Percentiles rank a stretch among this genome's conserved stretches.
phyloP scores from a whole-genome alignment of 2,888 invertebrate genomes.

The Notodonta dromedarius region DNA sequence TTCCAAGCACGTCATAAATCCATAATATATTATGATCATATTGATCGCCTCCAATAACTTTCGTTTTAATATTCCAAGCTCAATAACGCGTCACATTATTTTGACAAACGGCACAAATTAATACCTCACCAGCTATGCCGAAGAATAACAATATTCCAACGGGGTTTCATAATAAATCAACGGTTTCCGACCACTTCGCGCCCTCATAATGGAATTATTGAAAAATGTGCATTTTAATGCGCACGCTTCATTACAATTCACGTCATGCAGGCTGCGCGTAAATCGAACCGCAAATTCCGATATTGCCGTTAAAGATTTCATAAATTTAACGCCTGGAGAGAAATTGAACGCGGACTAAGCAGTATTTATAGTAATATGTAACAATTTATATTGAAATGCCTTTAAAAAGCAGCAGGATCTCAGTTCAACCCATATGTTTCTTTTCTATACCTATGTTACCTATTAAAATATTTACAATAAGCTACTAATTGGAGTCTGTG shows the following conservation, averaged over 20 bases:
- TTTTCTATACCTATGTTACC: too few relatives aligned
- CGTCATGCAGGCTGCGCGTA: conserved; percentile 43
- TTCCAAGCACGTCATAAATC: neutral
- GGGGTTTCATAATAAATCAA: conserved; percentile 44
- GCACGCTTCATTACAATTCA: conserved; percentile 52
- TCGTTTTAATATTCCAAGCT: neutral
- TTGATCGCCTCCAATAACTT: conserved; percentile 1
- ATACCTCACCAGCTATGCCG: conserved; percentile 14
- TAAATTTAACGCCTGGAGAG: conserved; percentile 43
- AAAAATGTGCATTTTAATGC: conserved; percentile 54
- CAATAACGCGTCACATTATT: conserved; percentile 9
- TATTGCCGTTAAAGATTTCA: conserved; percentile 49
- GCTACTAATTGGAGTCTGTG: too few relatives aligned
- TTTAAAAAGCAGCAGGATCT: too few relatives aligned
- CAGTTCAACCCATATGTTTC: too few relatives aligned
- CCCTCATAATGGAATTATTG: conserved; percentile 48
- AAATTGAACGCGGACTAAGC: conserved; percentile 17
- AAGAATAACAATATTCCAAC: conserved; percentile 37
- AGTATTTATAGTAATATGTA: conserved; percentile 9
- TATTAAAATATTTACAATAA: too few relatives aligned
- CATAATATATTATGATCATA: neutral
- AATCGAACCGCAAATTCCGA: conserved; percentile 47
- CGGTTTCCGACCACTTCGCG: conserved; percentile 33
- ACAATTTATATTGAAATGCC: too few relatives aligned
- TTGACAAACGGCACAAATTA: conserved; percentile 32